phyloP scores from a whole-genome alignment of 2,797 vertebrate genomes.

The Mormyrus proboscirostris region DNA sequence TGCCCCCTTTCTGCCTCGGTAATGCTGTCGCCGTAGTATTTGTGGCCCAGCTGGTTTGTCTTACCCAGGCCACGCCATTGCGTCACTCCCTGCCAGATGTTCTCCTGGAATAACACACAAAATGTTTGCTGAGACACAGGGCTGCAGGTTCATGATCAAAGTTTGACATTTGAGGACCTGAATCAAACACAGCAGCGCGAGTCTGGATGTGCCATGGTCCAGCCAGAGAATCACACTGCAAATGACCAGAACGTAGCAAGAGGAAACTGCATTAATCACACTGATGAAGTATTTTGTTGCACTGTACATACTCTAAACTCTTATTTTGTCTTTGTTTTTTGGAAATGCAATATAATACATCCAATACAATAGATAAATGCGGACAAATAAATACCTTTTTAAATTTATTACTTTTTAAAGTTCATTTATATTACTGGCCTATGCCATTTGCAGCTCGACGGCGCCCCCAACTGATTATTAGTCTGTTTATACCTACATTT shows the following conservation, averaged over 20 bases:
- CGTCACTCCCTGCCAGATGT: not conserved
- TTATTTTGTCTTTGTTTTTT: not conserved
- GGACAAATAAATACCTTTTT: not conserved
- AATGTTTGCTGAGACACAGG: not conserved
- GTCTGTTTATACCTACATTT: not conserved
- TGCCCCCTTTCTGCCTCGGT: not conserved
- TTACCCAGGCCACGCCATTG: not conserved
- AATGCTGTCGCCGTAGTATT: not conserved
- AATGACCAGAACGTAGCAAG: not conserved
- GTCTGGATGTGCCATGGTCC: not conserved
- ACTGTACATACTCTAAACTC: not conserved
- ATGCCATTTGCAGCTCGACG: not conserved
- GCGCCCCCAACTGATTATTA: not conserved
- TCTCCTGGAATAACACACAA: not conserved
- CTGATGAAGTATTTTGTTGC: not conserved
- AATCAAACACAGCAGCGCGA: not conserved
- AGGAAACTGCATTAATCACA: not conserved
- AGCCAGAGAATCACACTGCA: not conserved
- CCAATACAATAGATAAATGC: not conserved
- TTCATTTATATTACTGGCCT: not conserved
- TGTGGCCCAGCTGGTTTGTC: not conserved
- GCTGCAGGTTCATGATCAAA: not conserved
- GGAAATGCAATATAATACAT: not conserved
- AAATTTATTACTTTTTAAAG: not conserved
- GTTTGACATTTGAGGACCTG: not conserved